Percentiles rank a stretch among this genome's conserved stretches.
phyloP scores from a whole-genome alignment of 2,888 invertebrate genomes.

The Timema cristinae region DNA sequence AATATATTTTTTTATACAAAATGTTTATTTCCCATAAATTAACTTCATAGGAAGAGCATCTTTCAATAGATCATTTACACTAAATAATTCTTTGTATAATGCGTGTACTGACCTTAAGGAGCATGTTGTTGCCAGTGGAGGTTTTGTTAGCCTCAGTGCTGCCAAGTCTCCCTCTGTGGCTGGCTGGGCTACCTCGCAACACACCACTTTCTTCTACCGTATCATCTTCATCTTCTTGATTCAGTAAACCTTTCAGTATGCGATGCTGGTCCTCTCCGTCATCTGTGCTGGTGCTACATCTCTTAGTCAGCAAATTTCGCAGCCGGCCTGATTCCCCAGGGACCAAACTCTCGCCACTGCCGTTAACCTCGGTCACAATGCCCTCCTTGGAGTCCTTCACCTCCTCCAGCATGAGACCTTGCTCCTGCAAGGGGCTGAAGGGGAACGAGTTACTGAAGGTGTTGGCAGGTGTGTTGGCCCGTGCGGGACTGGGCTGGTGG shows the following conservation, averaged over 20 bases:
- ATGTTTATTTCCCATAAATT: too few relatives aligned
- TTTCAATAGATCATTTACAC: too few relatives aligned
- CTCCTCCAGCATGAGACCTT: slow-evolving; percentile 46
- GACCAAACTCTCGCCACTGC: slow-evolving; percentile 30
- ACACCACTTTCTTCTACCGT: slow-evolving; percentile 36
- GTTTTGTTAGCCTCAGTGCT: slow-evolving; percentile 21
- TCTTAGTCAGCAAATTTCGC: slow-evolving; percentile 53
- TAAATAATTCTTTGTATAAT: too few relatives aligned
- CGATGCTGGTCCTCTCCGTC: slow-evolving; percentile 40
- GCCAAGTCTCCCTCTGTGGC: slow-evolving; percentile 9
- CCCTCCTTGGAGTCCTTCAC: slow-evolving; percentile 49
- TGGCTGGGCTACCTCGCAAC: slow-evolving; percentile 16
- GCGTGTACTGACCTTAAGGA: slow-evolving; percentile 55
- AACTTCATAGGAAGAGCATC: too few relatives aligned
- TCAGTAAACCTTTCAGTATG: slow-evolving; percentile 59
- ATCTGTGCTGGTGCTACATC: slow-evolving; percentile 35
- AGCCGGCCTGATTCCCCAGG: slow-evolving; percentile 55
- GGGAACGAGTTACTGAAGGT: slow-evolving; percentile 54
- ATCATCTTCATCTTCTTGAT: slow-evolving; percentile 62
- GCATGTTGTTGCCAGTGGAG: slow-evolving; percentile 52
- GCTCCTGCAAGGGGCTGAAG: slow-evolving; percentile 55
- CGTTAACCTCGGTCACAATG: slow-evolving; percentile 43
- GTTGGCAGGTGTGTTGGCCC: slow-evolving; percentile 43
- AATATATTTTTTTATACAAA: too few relatives aligned
- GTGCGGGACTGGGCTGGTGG: slow-evolving; percentile 52